Conservation (phyloP, 2,888 invertebrate species). For the Lochmaea crataegi region DNA sequence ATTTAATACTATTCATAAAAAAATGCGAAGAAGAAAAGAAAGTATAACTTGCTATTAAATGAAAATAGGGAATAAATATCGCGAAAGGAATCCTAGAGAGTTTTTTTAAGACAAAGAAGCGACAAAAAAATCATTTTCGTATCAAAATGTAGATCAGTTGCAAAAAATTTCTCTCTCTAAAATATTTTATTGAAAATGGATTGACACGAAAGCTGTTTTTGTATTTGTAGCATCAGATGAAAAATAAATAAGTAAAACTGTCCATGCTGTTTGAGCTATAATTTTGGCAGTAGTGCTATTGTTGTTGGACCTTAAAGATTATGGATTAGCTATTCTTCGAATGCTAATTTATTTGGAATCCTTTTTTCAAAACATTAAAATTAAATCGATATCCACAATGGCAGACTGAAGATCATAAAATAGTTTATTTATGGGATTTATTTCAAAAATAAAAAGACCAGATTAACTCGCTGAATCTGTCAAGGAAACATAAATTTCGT, state of each 20-base stretch:
- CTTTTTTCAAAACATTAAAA: slow-evolving; percentile 1
- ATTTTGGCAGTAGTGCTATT: neutral
- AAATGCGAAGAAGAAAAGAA: too few relatives aligned
- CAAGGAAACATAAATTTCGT: slow-evolving; percentile 13
- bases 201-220: too few relatives aligned
- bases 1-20: too few relatives aligned
- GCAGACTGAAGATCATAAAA: slow-evolving; percentile 5
- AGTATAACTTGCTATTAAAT: too few relatives aligned
- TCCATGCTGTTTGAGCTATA: neutral
- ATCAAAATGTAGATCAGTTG: too few relatives aligned
- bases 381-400: neutral
- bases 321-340: slow-evolving; percentile 1
- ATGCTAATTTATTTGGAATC: neutral
- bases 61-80: too few relatives aligned
- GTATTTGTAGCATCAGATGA: too few relatives aligned
- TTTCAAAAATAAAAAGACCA: slow-evolving; percentile 1
- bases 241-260: neutral
- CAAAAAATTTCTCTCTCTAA: too few relatives aligned
- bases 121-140: too few relatives aligned
- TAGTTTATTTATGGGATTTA: slow-evolving; percentile 6
- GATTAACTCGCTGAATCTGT: slow-evolving; percentile 3
- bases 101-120: too few relatives aligned
- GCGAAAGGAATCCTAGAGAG: too few relatives aligned
- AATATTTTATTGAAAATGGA: too few relatives aligned
- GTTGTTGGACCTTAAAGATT: neutral